Percentiles rank a stretch among this genome's conserved stretches.
phyloP scores from a whole-genome alignment of 2,113 vertebrate species.

The Nothoprocta pentlandii region DNA sequence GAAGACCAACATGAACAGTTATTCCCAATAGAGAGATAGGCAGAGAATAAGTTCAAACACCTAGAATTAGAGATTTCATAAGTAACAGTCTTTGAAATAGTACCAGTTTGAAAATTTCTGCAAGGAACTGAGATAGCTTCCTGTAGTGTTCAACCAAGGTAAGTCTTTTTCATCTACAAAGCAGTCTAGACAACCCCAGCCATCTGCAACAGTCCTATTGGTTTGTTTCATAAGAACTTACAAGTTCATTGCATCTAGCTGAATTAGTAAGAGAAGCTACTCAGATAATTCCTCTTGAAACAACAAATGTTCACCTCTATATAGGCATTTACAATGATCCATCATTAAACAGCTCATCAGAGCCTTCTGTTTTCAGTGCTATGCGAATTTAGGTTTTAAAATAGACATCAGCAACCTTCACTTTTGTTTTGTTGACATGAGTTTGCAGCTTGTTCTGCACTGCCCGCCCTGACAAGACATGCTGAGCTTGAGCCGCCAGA shows the following conservation, averaged over 20 bases:
- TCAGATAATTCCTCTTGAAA: not conserved
- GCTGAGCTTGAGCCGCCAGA: not conserved
- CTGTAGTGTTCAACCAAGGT: not conserved
- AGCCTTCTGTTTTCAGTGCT: not conserved
- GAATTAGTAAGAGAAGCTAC: not conserved
- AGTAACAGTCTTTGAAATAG: not conserved
- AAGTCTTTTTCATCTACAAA: not conserved
- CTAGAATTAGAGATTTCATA: not conserved
- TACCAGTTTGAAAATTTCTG: not conserved
- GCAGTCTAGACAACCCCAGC: not conserved
- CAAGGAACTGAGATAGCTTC: not conserved
- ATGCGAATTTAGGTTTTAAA: not conserved
- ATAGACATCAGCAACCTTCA: not conserved
- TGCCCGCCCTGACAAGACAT: not conserved
- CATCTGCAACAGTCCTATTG: not conserved
- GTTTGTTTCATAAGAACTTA: not conserved
- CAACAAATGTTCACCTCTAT: not conserved
- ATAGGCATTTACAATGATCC: not conserved
- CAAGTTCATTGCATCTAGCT: not conserved
- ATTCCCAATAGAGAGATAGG: not conserved
- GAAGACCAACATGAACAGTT: not conserved
- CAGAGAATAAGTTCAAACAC: not conserved
- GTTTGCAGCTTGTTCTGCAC: not conserved
- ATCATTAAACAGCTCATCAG: not conserved
- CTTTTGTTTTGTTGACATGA: not conserved